Percentiles rank a stretch among this genome's conserved stretches.
These are phyloP conservation scores for Dipodomys stephensi DNA, from an alignment of 2,113 vertebrate species.

Conservation along the genomic window DNA sequence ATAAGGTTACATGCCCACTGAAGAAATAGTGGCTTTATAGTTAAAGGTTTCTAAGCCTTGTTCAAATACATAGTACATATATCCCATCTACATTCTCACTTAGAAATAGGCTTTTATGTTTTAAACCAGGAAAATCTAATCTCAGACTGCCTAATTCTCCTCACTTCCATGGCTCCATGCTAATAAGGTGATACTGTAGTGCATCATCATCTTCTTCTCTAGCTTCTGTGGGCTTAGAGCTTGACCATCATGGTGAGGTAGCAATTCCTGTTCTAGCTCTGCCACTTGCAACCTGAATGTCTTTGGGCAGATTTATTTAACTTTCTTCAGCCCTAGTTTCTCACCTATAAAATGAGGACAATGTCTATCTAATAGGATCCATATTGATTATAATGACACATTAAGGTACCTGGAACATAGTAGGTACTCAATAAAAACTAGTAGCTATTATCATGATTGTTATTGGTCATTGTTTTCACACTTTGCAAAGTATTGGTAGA, in stretches of 20 bases:
- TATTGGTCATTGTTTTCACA: slow-evolving; percentile 22
- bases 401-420: not conserved
- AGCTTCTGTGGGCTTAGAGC: not conserved
- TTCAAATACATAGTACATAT: not conserved
- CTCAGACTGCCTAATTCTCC: not conserved
- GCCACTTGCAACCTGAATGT: not conserved
- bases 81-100: not conserved
- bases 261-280: not conserved
- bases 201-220: not conserved
- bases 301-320: slow-evolving; percentile 20
- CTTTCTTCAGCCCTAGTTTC: slow-evolving; percentile 27
- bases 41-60: slow-evolving; percentile 29
- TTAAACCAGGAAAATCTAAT: slow-evolving; percentile 2
- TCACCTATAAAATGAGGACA: slow-evolving; percentile 30
- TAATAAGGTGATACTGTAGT: too few species aligned
- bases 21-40: not conserved
- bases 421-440: not conserved
- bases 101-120: not conserved
- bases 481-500: slow-evolving; percentile 6
- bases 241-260: not conserved
- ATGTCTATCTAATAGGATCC: not conserved
- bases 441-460: slow-evolving; percentile 7
- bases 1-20: slow-evolving; percentile 60
- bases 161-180: not conserved
- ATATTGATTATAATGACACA: not conserved